Evolutionary conservation across 2,888 invertebrate species (phyloP), one percentile per base, ranked within the genome.

Genomic region (Tiliacea aurago): DNA sequence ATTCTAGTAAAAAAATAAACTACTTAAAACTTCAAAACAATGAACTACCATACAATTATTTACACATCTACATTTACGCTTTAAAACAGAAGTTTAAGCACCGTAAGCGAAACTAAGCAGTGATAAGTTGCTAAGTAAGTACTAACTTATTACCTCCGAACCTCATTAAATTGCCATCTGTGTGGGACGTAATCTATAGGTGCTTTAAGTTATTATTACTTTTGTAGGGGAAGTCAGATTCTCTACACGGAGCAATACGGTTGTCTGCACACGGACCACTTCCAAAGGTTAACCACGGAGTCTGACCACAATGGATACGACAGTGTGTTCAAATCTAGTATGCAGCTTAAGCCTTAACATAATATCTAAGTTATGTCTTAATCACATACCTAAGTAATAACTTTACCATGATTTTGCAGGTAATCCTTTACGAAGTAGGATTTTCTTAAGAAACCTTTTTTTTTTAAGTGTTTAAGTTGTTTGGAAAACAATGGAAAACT

Each of bases 161-260:
- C 76, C 76, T 81, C 75, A 81, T 81, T 81, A 81, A 81, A 55
- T 64, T 69, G 72, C 72, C 66, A 67, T 75, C 71, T 59, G 67
- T 53, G 47, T 64, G 67, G 64, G 51, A 47, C 18, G 49, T 76
- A 51, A 80, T 67, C 33, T 68, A 80, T 71, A 1, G 71, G 18
- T 51, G 10, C 51, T 68, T 65, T 41, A 76, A 76, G 33, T 66
- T 68, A 53, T 61, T 70, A 70, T 58, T 75, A 62, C 79, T 66
- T 79, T 66, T 63, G 51, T 53, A 23, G 7, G 33, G 20, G 7
- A 58, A 65, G 9, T 23, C 13, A 18, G 13, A 20, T 47, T 64
- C 18, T 28, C 33, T 6, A 37, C 37, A 37, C 37, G 37, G 37
- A 37, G 37, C 37, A 28, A 28, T 28, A 28, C 1, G 28, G 28